Base-by-base conservation (phyloP, 2,888 invertebrate species). In the Lamproptera curius region DNA sequence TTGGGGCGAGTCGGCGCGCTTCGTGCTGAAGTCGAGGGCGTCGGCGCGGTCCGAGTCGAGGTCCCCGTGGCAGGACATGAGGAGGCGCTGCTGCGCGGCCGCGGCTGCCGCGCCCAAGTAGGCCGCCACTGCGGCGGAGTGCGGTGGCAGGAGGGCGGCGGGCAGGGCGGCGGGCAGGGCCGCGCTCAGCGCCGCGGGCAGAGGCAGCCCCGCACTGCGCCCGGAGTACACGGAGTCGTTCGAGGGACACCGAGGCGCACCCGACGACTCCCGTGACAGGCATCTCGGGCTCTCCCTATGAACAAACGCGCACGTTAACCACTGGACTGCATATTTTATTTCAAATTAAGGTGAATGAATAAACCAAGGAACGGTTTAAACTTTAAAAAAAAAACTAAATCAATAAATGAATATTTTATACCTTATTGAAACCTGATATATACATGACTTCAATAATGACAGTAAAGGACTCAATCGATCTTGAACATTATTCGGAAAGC, bases 211-310 rank as follows among this genome's bases (percentile, higher is more conserved):
- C 57, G 89, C 89, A 70, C 78, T 87, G 68, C 92, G 89, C 53
- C 92, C 92, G 37, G 93, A 93, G 69, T 92, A 91, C 66, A 92
- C 89, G n/a, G 93, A 93, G 74, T 94, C 94, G 67, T 92, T 91
- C 48, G 93, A 93, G 52, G 94, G 93, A 78, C 94, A 94, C 56
- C 94, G 91, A 54, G 91, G 92, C 59, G 89, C 90, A 56, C 92
- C 92, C 55, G 92, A 92, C 50, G 95, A 95, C 71, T 95, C 95
- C 66, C 94, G 91, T 47, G 95, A 95, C 60, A 94, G 92, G 83
- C 95, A 95, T 70, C 95, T 91, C 57, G 94, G 94, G 81, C 93
- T 94, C 81, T 95, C 94, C 87, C 95, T 95, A 91, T 13, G 91
- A 90, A 84, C 89, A 88, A 88, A 69, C n/a, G n/a, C n/a, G n/a